These are phyloP conservation scores for Bos taurus DNA, from an alignment of 2,113 vertebrate genomes.

Conservation along the genomic window ARS-UCD2.0 NC_037349.1:56788501-56789000, in stretches of 20 bases:
- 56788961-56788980: neutral
- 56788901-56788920: neutral
- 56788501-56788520: neutral
- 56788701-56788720: rapidly evolving
- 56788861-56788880: neutral
- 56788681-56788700: neutral
- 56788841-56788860: neutral
- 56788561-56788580: neutral
- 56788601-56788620: neutral
- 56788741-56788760: neutral
- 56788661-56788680: neutral
- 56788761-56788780: too few species aligned
- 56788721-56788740: neutral
- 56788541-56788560: neutral
- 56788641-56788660: neutral
- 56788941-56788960: neutral
- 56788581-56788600: neutral
- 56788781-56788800: neutral
- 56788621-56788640: rapidly evolving
- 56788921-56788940: neutral
- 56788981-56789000: neutral
- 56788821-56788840: too few species aligned
- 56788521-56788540: neutral
- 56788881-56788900: neutral
- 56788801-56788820: too few species aligned